Evolutionary conservation across 2,797 vertebrate species (phyloP).

Genomic region (Neoniphon sammara): DNA sequence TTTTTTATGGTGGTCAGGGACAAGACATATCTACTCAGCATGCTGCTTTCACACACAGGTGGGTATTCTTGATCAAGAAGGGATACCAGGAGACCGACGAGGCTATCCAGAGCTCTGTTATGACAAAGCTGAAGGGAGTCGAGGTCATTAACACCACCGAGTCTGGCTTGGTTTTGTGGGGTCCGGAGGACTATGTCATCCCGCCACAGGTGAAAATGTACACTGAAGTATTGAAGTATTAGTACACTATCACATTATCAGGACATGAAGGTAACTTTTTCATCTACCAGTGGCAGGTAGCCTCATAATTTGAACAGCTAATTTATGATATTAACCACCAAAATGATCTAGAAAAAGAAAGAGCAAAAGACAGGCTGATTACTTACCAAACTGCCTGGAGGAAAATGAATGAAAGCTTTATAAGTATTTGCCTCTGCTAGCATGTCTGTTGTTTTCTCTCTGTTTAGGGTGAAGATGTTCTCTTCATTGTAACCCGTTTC

Average conservation of each 20-base stretch:
- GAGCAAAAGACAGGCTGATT: no score
- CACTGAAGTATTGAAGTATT: not conserved
- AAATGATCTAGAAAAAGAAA: no score
- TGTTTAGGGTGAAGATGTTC: constrained; percentile 87
- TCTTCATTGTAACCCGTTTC: constrained; percentile 91
- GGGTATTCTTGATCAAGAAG: constrained; percentile 93
- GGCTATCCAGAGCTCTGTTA: constrained; percentile 88
- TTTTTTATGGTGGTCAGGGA: no score
- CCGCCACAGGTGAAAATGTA: constrained; percentile 87
- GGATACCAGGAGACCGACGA: constrained; percentile 91
- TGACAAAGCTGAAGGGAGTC: constrained; percentile 93
- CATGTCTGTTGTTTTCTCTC: constrained; percentile 18
- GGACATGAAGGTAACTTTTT: no score
- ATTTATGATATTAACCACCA: no score
- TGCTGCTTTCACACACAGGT: constrained; percentile 76
- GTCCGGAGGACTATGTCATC: constrained; percentile 92
- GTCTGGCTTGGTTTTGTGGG: constrained; percentile 88
- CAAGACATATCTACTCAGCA: no score
- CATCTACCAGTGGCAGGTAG: not conserved
- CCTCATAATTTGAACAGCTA: not conserved
- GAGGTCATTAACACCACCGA: constrained; percentile 87
- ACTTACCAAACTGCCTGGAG: no score
- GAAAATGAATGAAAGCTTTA: no score
- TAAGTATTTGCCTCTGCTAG: no score
- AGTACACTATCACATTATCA: not conserved